Base-by-base conservation (phyloP, 2,113 vertebrate genomes). In the Microtus montanus region DNA sequence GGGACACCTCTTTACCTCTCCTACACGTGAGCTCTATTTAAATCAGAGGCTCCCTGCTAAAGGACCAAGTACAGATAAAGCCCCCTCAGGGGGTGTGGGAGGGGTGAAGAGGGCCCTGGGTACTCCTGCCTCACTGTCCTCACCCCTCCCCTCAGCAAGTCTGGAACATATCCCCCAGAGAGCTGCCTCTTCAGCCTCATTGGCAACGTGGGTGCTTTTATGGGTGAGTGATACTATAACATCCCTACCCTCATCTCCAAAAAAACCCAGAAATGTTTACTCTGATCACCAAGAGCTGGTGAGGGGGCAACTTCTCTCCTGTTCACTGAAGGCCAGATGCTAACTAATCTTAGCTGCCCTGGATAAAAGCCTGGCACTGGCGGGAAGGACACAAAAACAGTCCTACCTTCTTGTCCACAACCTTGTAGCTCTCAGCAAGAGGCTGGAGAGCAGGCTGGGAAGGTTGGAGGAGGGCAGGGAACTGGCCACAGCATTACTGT, bases 141-240 rank as follows among this genome's bases (percentile, higher is more conserved):
- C 78, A 54, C 92, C 89, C 24, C 89, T 79, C 84, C 90, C 75
- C 82, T 54, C 98, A 99, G 99, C 98, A 99, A 99, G 98, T 99
- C 99, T 92, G 99, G 99, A 88, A 99, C 99, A 10, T 99, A 97
- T 93, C 99, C 99, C 94, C 99, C 99, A 8, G 99, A 99, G 97
- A 99, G 99, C 98, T 99, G 99, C 93, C 98, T 99, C 97, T 99
- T 99, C 98, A 99, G 99, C 96, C 98, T 99, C 96, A 99, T 99
- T 75, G 99, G 99, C 85, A 99, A 99, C 83, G 96, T 99, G 63
- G 99, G 99, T 97, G 99, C 99, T 94, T 99, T 99, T 98, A 99
- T 99, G 99, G 99, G 99, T 99, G 97, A 99, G 99, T 96, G 91
- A 47, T 41, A 70, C 64, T 58, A 83, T 87, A 33, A 28, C 73